These are phyloP conservation scores for Ariolimax columbianus DNA, from an alignment of 2,888 invertebrate species.

Conservation along the genomic window DNA sequence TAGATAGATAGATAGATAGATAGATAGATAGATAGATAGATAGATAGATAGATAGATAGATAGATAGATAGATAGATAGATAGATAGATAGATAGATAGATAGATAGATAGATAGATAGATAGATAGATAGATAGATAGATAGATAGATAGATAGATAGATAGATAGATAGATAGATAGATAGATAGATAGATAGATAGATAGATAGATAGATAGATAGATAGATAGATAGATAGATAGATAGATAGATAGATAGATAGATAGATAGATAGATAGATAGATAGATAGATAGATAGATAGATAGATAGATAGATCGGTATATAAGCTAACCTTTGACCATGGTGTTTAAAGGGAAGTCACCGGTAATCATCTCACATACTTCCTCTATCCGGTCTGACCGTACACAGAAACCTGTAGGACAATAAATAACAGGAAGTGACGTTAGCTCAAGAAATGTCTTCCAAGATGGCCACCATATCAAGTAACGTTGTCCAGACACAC, in stretches of 20 bases:
- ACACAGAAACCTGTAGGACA: constrained; percentile 67
- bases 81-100: too few relatives aligned
- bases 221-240: too few relatives aligned
- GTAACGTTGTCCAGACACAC: too few relatives aligned
- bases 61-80: too few relatives aligned
- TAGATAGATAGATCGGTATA: not conserved
- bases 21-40: too few relatives aligned
- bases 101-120: too few relatives aligned
- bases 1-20: too few relatives aligned
- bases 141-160: not conserved
- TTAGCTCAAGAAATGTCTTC: too few relatives aligned
- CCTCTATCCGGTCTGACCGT: constrained; percentile 65
- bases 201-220: not conserved
- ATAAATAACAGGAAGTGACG: not conserved
- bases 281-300: constrained; percentile 13
- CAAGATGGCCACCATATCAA: too few relatives aligned
- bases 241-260: too few relatives aligned
- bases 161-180: constrained; percentile 7
- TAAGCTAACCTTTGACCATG: constrained; percentile 76
- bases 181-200: not conserved
- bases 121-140: too few relatives aligned
- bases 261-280: not conserved
- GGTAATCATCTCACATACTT: constrained; percentile 75
- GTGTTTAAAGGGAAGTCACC: constrained; percentile 78
- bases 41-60: too few relatives aligned